Conservation (phyloP, 2,113 vertebrate genomes). For the Tyrannus savana region DNA sequence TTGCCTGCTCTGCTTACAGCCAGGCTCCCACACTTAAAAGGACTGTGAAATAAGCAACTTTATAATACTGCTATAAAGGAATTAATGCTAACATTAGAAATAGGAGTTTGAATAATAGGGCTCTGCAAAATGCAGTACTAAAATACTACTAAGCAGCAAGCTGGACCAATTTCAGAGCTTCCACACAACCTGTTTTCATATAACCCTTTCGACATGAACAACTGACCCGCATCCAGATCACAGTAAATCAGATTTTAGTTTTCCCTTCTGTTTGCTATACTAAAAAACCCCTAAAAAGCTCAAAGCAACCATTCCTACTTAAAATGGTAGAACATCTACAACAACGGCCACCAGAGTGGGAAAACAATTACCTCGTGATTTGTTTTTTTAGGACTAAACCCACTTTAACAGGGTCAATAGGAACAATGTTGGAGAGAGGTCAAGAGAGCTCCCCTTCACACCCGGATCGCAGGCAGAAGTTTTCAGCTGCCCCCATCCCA, state of each 20-base stretch:
- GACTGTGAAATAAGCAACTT: conserved; percentile 10
- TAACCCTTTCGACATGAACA: not conserved
- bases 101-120: not conserved
- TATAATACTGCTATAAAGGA: not conserved
- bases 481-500: not conserved
- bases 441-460: not conserved
- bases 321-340: not conserved
- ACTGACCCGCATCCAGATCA: not conserved
- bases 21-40: not conserved
- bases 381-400: not conserved
- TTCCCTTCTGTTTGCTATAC: not conserved
- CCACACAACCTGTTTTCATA: not conserved
- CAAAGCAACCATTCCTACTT: not conserved
- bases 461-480: not conserved
- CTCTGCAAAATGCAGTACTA: not conserved
- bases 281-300: not conserved
- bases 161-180: not conserved
- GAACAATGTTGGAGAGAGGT: not conserved
- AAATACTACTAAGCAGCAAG: not conserved
- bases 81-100: conserved; percentile 10
- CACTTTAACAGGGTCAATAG: conserved; percentile 10
- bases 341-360: not conserved
- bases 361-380: not conserved
- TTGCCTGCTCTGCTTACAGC: not conserved
- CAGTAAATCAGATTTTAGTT: not conserved